Evolutionary conservation across 2,113 vertebrate genomes (phyloP).

Genomic region (Pelobates fuscus): DNA sequence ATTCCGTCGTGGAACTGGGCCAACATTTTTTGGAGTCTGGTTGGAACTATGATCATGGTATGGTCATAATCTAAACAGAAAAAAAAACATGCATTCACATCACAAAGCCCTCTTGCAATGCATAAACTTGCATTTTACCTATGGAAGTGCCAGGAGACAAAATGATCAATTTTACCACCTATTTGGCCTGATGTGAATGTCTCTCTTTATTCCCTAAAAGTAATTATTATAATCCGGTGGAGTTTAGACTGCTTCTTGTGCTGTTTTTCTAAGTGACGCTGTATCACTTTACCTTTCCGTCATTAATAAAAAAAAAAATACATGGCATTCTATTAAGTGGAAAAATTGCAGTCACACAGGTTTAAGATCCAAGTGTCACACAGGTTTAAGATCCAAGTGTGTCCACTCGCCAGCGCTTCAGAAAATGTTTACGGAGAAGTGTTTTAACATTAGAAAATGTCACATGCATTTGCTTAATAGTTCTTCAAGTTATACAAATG

Average conservation of each 20-base stretch:
- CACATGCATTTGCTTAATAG: too few species aligned
- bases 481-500: neutral
- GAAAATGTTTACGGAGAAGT: neutral
- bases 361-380: too few species aligned
- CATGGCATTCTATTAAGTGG: neutral
- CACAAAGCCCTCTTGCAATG: slow-evolving; percentile 4
- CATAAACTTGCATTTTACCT: fast-evolving
- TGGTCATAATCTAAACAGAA: slow-evolving; percentile 26
- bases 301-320: neutral
- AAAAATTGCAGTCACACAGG: slow-evolving; percentile 9
- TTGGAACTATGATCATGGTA: neutral
- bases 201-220: neutral
- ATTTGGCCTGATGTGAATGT: neutral
- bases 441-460: too few species aligned
- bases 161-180: neutral
- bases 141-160: neutral
- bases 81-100: neutral
- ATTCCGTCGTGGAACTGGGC: neutral
- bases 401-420: neutral
- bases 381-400: neutral
- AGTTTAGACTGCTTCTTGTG: slow-evolving; percentile 11
- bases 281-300: neutral
- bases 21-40: neutral
- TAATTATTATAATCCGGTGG: neutral
- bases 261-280: neutral